Conservation (phyloP, 2,888 invertebrate species). For the Crepidodera aurea region DNA sequence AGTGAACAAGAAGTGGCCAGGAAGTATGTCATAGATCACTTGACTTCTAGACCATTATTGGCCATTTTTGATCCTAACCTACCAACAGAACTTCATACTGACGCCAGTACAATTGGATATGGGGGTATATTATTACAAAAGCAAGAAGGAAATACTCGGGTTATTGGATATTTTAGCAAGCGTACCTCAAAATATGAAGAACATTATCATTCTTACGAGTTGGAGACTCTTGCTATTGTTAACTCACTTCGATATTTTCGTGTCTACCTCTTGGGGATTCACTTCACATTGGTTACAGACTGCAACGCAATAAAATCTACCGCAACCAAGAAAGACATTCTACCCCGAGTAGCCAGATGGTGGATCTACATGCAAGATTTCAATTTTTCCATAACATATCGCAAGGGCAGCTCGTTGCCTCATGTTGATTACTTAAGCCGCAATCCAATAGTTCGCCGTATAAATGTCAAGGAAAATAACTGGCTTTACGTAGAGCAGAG, state of each 20-base stretch:
- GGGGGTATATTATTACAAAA: constrained; percentile 40
- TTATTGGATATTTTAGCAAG: constrained; percentile 43
- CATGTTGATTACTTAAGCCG: background rate
- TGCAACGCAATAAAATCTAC: background rate
- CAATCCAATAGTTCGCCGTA: background rate
- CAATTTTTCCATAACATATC: background rate
- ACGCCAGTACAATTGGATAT: constrained; percentile 38
- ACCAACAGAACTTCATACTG: constrained; percentile 38
- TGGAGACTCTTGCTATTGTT: constrained; percentile 51
- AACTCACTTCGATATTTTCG: constrained; percentile 47
- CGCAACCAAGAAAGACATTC: background rate
- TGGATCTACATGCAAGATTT: background rate
- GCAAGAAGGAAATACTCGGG: constrained; percentile 22
- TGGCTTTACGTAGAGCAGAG: background rate
- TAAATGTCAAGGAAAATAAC: too few relatives aligned
- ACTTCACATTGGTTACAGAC: background rate
- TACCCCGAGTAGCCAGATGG: background rate
- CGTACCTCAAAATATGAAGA: constrained; percentile 39
- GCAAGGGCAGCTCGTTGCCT: background rate
- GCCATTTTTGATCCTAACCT: constrained; percentile 34
- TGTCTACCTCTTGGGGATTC: constrained; percentile 42
- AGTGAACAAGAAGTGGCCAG: background rate
- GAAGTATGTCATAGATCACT: background rate
- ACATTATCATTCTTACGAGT: constrained; percentile 47
- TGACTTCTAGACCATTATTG: constrained; percentile 36